Evolutionary conservation across 2,797 vertebrate genomes (phyloP), one percentile per base, ranked within the genome.

Genomic region (Aulostomus chinensis): DNA sequence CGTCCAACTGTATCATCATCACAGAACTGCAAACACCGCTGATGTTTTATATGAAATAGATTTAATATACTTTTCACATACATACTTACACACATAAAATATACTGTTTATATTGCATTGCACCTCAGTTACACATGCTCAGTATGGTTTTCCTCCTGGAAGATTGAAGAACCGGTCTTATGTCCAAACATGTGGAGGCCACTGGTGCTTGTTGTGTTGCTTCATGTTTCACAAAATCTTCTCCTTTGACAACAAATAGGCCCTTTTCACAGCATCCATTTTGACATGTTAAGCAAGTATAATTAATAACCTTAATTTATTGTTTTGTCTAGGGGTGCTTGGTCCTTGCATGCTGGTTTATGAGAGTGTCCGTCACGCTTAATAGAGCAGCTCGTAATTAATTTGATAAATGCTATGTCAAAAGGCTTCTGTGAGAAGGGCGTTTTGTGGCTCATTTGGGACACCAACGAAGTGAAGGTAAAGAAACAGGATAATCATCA

Each of bases 21-120:
- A 64, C 43, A 65, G 29, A 58, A 69, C 17, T 50, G 38, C 37
- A 61, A n/a, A 67, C 59, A 53, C 40, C 31, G 34, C 24, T 58
- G 30, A 13, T 29, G 32, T 73, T 79, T 78, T 58, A 74, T 76
- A 88, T 71, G 70, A 84, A 86, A 86, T 85, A 84, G 59, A 81
- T 87, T 84, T 86, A 81, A 81, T 88, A 74, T 86, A 78, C 34
- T 78, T 78, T 85, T 76, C 53, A 86, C 69, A 80, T 68, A 85
- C 54, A 83, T 65, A 72, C 62, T 66, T 77, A 80, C 66, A 80
- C 56, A 79, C 60, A 69, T 47, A 53, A 51, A 54, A 74, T 43
- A 62, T 71, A 77, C 43, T 66, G 65, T 80, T 72, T 79, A 78
- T 77, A 81, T 77, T 71, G 58, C 73, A 86, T 82, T 79, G 57